Evolutionary conservation across 2,888 invertebrate genomes (phyloP).

Genomic region (Caenorhabditis virilis): DNA sequence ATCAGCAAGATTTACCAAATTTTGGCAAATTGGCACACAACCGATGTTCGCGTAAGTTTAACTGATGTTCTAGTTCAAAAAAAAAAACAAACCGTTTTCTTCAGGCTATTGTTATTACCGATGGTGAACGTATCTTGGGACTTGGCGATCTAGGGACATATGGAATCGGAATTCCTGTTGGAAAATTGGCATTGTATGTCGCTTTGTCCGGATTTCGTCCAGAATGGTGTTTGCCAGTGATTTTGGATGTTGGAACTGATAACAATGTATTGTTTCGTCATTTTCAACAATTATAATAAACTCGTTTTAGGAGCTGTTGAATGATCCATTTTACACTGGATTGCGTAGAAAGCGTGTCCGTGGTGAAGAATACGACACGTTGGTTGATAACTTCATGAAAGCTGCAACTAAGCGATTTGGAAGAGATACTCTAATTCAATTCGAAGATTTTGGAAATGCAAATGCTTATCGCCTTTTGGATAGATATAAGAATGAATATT

Average conservation of each 20-base stretch:
- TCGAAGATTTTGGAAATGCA: slow-evolving; percentile 96
- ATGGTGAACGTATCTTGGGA: slow-evolving; percentile 96
- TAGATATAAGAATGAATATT: slow-evolving; percentile 85
- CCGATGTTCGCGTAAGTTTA: slow-evolving; percentile 70
- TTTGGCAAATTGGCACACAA: slow-evolving; percentile 85
- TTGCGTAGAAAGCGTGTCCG: slow-evolving; percentile 82
- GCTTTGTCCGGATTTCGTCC: slow-evolving; percentile 93
- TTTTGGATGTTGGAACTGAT: slow-evolving; percentile 77
- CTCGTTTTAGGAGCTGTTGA: slow-evolving; percentile 76
- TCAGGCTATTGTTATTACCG: slow-evolving; percentile 82
- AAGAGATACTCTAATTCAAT: slow-evolving; percentile 76
- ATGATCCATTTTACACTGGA: slow-evolving; percentile 94
- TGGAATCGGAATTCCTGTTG: slow-evolving; percentile 97
- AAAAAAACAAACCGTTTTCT: slow-evolving; percentile 72
- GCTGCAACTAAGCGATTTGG: slow-evolving; percentile 69
- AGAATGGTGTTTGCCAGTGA: slow-evolving; percentile 89
- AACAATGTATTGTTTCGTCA: slow-evolving; percentile 44
- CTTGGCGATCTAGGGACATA: slow-evolving; percentile 86
- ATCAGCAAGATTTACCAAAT: slow-evolving; percentile 88
- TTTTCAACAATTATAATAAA: slow-evolving; percentile 40
- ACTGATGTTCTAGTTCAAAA: neutral
- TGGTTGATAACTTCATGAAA: slow-evolving; percentile 94
- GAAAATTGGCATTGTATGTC: slow-evolving; percentile 93
- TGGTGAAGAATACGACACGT: slow-evolving; percentile 85
- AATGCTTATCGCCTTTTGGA: slow-evolving; percentile 92